These are phyloP conservation scores for Pelusios castaneus DNA, from an alignment of 2,113 vertebrate genomes.

Conservation along the genomic window DNA sequence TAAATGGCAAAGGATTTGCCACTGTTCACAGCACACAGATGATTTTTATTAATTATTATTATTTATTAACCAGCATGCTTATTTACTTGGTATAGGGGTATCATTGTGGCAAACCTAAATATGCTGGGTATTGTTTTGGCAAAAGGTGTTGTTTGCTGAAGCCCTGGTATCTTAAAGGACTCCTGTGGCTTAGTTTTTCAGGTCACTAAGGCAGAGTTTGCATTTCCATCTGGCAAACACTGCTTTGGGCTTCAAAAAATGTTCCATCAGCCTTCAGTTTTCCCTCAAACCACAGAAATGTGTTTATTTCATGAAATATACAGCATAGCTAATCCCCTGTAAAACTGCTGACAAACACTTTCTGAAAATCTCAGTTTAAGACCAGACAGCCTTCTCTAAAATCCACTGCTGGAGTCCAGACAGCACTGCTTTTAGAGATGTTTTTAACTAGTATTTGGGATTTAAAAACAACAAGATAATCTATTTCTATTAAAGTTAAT, in stretches of 20 bases:
- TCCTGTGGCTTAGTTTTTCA: background rate
- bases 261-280: background rate
- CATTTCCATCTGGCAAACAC: background rate
- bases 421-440: background rate
- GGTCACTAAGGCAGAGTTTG: background rate
- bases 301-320: constrained; percentile 21
- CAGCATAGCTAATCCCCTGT: background rate
- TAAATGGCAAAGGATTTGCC: background rate
- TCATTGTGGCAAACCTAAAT: background rate
- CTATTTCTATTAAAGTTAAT: background rate
- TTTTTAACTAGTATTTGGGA: background rate
- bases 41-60: rapidly evolving
- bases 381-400: background rate
- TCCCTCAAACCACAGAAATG: background rate
- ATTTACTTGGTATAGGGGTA: background rate
- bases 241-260: background rate
- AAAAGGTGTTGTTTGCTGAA: background rate
- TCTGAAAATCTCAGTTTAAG: background rate
- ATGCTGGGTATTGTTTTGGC: background rate
- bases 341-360: background rate
- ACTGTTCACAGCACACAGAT: background rate
- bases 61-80: background rate
- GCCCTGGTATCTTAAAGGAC: background rate
- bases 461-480: constrained; percentile 33
- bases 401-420: background rate